Percentiles rank a stretch among this genome's conserved stretches.
Conservation (phyloP, 2,113 vertebrate genomes). For the Azemiops feae region DNA sequence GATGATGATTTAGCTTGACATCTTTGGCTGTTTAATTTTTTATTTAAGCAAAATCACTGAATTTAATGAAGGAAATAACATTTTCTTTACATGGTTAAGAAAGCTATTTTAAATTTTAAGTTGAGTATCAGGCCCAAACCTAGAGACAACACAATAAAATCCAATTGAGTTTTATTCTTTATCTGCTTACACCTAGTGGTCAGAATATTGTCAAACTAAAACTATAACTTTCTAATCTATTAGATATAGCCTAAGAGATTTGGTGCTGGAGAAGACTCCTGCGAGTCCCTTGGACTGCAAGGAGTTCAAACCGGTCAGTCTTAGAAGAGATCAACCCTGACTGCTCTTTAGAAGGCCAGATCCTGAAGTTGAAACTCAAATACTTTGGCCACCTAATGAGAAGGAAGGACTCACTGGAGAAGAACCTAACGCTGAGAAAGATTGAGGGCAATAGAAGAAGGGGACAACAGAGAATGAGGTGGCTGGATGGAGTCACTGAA, state of each 20-base stretch:
- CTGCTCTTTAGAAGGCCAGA: too few species aligned
- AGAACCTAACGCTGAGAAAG: too few species aligned
- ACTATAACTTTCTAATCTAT: not conserved
- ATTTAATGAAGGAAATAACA: conserved; percentile 6
- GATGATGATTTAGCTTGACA: conserved; percentile 20
- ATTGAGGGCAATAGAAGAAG: too few species aligned
- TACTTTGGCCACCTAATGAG: too few species aligned
- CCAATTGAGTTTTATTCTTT: not conserved
- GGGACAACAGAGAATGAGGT: too few species aligned
- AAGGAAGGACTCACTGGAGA: too few species aligned
- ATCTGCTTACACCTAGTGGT: not conserved
- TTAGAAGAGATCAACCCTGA: too few species aligned
- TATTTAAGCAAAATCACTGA: conserved; percentile 15
- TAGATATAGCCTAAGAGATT: not conserved
- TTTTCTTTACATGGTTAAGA: not conserved
- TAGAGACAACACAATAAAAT: not conserved
- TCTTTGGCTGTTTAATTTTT: conserved; percentile 18
- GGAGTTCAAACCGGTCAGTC: too few species aligned
- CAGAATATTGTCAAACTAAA: not conserved
- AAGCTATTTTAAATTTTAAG: not conserved
- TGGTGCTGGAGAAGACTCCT: too few species aligned
- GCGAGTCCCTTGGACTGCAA: too few species aligned
- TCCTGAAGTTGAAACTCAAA: too few species aligned
- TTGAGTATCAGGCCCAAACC: not conserved
- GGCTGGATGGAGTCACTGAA: too few species aligned